Conservation (phyloP, 53 echinoderm and acorn worm genomes). For the Hippasteria phrygiana region DNA sequence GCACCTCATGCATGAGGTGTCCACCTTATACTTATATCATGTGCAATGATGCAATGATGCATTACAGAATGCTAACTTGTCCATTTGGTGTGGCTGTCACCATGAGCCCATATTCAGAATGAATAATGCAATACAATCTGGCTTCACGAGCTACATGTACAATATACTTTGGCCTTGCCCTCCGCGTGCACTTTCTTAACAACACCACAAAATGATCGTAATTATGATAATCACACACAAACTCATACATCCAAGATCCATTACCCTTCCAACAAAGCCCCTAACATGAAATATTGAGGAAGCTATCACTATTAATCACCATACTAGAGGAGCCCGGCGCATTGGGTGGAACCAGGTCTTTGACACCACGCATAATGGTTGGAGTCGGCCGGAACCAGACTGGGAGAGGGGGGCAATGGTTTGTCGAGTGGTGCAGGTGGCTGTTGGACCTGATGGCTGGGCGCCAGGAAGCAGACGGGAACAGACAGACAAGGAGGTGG, state of each 20-base stretch:
- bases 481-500: no score
- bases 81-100: not conserved
- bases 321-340: not conserved
- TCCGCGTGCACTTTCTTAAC: no score
- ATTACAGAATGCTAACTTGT: not conserved
- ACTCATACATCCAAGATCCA: constrained; percentile 9
- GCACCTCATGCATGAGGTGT: not conserved
- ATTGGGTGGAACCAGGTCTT: not conserved
- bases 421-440: no score
- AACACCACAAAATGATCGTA: not conserved
- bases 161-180: not conserved
- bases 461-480: no score
- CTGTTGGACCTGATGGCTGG: no score
- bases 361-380: no score
- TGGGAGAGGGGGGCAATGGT: no score
- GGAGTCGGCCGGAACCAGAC: no score
- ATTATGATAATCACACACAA: not conserved
- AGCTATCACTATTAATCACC: not conserved
- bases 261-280: not conserved
- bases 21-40: not conserved
- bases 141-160: not conserved
- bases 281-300: constrained; percentile 2
- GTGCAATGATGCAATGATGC: not conserved
- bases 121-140: not conserved
- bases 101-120: not conserved